Evolutionary conservation across 2,113 vertebrate genomes (phyloP).

Genomic region (Panthera uncia): DNA sequence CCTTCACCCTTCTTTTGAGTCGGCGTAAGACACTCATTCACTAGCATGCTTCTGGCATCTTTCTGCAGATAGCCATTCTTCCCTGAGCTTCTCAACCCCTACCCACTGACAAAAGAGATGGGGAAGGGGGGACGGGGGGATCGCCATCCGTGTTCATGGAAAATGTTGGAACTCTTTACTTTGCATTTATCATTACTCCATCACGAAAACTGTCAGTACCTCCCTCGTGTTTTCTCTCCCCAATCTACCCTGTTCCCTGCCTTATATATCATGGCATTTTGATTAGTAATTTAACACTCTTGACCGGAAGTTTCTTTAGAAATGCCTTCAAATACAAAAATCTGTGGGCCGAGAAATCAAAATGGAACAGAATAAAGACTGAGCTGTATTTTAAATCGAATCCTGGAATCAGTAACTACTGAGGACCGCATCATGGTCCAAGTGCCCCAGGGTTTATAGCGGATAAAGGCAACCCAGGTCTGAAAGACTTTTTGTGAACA

Average conservation of each 20-base stretch:
- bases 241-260: fast-evolving
- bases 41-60: fast-evolving
- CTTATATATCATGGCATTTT: not conserved
- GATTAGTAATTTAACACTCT: not conserved
- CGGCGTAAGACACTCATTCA: fast-evolving
- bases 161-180: not conserved
- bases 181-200: not conserved
- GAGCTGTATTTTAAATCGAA: not conserved
- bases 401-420: not conserved
- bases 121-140: no score
- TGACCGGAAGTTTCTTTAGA: not conserved
- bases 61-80: fast-evolving
- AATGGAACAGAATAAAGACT: not conserved
- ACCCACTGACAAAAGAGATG: not conserved
- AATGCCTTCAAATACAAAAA: not conserved
- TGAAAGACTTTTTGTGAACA: not conserved
- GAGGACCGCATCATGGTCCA: fast-evolving
- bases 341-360: not conserved
- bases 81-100: not conserved
- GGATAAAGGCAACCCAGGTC: not conserved
- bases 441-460: fast-evolving
- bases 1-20: not conserved
- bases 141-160: not conserved
- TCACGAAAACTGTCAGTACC: not conserved
- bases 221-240: not conserved